Evolutionary conservation across 2,113 vertebrate species (phyloP).

Genomic region (Phaethornis superciliosus): DNA sequence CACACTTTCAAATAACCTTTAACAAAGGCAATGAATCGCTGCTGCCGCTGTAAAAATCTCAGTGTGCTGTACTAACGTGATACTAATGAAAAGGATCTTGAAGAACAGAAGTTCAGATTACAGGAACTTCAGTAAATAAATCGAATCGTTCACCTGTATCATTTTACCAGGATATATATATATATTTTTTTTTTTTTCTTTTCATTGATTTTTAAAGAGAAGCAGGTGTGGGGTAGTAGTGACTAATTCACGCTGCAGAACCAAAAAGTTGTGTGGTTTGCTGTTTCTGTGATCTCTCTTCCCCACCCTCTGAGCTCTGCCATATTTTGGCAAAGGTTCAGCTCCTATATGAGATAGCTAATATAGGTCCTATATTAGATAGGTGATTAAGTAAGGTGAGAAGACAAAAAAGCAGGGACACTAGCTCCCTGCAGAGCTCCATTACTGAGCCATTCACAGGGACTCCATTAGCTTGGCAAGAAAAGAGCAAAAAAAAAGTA

Average conservation of each 20-base stretch:
- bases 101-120: slow-evolving; percentile 50
- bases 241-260: neutral
- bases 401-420: slow-evolving; percentile 38
- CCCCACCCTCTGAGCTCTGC: neutral
- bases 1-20: slow-evolving; percentile 68
- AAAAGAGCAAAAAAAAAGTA: slow-evolving; percentile 35
- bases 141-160: slow-evolving; percentile 22
- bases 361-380: neutral
- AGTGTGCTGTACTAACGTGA: slow-evolving; percentile 34
- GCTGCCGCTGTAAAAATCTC: slow-evolving; percentile 50
- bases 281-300: slow-evolving; percentile 35
- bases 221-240: neutral
- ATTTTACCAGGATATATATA: neutral
- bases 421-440: slow-evolving; percentile 55
- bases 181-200: neutral
- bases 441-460: slow-evolving; percentile 49
- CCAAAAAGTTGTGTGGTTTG: slow-evolving; percentile 9
- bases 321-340: slow-evolving; percentile 46
- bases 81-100: slow-evolving; percentile 49
- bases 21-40: slow-evolving; percentile 58
- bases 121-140: slow-evolving; percentile 48
- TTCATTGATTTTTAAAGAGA: slow-evolving; percentile 63
- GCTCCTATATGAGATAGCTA: slow-evolving; percentile 9
- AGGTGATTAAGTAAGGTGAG: slow-evolving; percentile 51
- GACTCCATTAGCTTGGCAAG: slow-evolving; percentile 29